Base-by-base conservation (phyloP, 2,888 invertebrate species). In the Apotomis betuletana region DNA sequence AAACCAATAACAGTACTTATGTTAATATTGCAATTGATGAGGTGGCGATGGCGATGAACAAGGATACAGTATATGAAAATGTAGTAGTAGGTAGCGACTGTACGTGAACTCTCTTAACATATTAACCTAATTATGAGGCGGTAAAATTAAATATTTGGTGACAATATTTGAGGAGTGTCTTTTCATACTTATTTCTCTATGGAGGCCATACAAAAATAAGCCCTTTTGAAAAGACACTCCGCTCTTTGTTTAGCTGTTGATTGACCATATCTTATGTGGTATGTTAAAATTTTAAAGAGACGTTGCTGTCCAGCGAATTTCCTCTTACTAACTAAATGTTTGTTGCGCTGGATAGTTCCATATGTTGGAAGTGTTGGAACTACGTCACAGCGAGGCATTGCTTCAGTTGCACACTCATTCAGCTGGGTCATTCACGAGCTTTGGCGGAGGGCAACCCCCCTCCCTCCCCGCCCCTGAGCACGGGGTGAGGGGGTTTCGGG, bases 361-460 rank as follows among this genome's bases (percentile, higher is more conserved):
- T 15, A 64, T 44, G 12, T 12, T 0, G n/a, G 10, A 13, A n/a
- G 55, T 44, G 12, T 12, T 0, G n/a, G 10, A 13, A n/a, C 10
- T 38, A 64, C 64, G 64, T 54, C 54, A 55, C 54, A 38, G 38
- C 60, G 27, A 27, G 46, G 49, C 57, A 63, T 69, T 63, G 69
- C 63, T 69, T 63, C 57, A 62, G 54, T 69, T 69, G 60, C 65
- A 54, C 27, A 27, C 41, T 49, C 70, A 70, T 70, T 70, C 65
- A 64, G 70, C 65, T 60, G 49, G 65, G 70, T 61, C 70, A 61
- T 70, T 70, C 70, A 67, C 55, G 60, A 55, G 55, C 65, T 54
- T 60, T 60, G 44, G 55, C 44, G 55, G 44, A 27, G 13, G 55
- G 46, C 55, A 57, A 55, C 46, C 61, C 46, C 27, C 27, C 27